Conservation (phyloP, 2,888 invertebrate genomes). For the Azorinus chamasolen region DNA sequence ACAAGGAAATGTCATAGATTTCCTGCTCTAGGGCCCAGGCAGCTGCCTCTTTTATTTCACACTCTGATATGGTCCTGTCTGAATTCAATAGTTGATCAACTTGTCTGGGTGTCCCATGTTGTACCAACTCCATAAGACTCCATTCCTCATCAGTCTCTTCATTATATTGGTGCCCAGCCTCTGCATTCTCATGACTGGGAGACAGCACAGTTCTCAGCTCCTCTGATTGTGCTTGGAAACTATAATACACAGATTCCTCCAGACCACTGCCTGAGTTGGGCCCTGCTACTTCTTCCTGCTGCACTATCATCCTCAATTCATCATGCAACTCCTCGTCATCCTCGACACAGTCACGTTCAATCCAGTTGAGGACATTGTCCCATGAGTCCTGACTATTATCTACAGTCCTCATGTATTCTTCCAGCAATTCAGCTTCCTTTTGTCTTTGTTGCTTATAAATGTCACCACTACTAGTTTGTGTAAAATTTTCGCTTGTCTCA, state of each 20-base stretch:
- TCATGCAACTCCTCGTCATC: constrained; percentile 37
- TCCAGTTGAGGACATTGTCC: constrained; percentile 57
- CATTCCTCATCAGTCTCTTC: neutral
- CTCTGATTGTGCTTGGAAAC: constrained; percentile 52
- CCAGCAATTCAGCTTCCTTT: constrained; percentile 24
- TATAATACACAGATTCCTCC: constrained; percentile 60
- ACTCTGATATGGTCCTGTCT: constrained; percentile 48
- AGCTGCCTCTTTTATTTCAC: constrained; percentile 48
- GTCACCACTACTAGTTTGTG: neutral
- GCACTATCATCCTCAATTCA: constrained; percentile 40
- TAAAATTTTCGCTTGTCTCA: neutral
- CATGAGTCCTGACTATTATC: constrained; percentile 48
- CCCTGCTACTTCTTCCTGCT: constrained; percentile 5
- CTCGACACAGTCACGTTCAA: constrained; percentile 48
- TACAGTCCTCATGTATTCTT: constrained; percentile 42
- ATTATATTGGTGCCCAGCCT: neutral
- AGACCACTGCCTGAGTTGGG: neutral
- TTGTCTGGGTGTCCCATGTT: constrained; percentile 38
- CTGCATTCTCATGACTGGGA: neutral
- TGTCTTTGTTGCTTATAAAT: constrained; percentile 14
- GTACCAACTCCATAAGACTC: constrained; percentile 35
- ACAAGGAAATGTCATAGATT: constrained; percentile 32
- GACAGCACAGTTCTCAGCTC: constrained; percentile 21
- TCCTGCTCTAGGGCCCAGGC: constrained; percentile 35
- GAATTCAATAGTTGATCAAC: constrained; percentile 44